A percentile compares a stretch with the other conserved stretches of the same genome.
Evolutionary conservation across 1,140 invertebrate species (phyloP).

Genomic region (Apis laboriosa): DNA sequence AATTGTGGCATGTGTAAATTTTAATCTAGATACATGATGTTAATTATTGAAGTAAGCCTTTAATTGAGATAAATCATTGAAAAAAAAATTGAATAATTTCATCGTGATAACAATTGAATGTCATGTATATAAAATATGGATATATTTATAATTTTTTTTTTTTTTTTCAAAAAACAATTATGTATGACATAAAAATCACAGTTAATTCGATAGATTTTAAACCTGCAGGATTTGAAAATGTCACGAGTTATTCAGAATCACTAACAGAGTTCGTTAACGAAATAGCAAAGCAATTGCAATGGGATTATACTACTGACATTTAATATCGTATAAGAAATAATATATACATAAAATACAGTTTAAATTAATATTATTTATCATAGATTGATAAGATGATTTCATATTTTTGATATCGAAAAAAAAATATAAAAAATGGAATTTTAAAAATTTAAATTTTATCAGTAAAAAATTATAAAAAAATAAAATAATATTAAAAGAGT

Average conservation of each 20-base stretch:
- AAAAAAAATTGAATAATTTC: conserved; percentile 34
- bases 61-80: conserved; percentile 55
- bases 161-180: neutral
- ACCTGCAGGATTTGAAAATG: neutral
- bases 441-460: too few species aligned
- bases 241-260: neutral
- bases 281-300: neutral
- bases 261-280: conserved; percentile 13
- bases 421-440: neutral
- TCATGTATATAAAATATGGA: neutral
- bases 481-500: too few species aligned
- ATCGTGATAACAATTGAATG: neutral
- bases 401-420: neutral
- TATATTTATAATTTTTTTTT: neutral
- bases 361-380: neutral
- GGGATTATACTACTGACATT: neutral
- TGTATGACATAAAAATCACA: neutral
- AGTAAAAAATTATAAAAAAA: too few species aligned
- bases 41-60: conserved; percentile 35
- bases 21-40: conserved; percentile 31
- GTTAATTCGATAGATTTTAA: neutral
- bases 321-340: neutral
- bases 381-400: neutral
- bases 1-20: conserved; percentile 49
- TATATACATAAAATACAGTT: too few species aligned